Evolutionary conservation across 2,113 vertebrate genomes (phyloP).

Genomic region (Drymodes brunneopygia): DNA sequence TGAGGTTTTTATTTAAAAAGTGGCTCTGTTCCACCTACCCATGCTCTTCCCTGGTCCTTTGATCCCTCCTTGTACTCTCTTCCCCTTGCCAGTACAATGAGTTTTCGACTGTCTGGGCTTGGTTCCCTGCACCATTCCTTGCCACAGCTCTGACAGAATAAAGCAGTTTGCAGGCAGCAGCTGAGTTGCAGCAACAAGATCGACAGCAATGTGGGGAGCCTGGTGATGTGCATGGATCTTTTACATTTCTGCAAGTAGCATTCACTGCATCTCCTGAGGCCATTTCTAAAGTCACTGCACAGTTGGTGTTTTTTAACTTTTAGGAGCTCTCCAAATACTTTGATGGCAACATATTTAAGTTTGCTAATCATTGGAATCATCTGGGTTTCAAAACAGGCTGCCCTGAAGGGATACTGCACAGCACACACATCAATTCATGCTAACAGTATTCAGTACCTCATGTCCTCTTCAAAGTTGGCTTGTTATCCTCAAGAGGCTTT

Average conservation of each 20-base stretch:
- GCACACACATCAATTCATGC: neutral
- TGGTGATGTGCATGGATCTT: neutral
- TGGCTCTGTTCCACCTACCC: neutral
- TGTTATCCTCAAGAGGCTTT: neutral
- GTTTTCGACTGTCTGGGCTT: neutral
- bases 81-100: neutral
- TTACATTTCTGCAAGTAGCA: neutral
- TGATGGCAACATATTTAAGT: neutral
- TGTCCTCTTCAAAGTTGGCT: neutral
- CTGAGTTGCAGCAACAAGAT: neutral
- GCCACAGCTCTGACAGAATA: neutral
- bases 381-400: constrained; percentile 19
- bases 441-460: constrained; percentile 2
- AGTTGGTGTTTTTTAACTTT: neutral
- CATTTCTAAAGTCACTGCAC: neutral
- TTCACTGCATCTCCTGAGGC: neutral
- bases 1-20: neutral
- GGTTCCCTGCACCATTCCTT: neutral
- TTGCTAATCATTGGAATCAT: constrained; percentile 37
- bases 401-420: neutral
- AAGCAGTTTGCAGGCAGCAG: neutral
- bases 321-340: neutral
- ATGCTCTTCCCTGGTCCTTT: neutral
- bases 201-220: neutral
- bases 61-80: neutral